phyloP scores from a whole-genome alignment of 2,797 vertebrate species.

The Lophius americanus region DNA sequence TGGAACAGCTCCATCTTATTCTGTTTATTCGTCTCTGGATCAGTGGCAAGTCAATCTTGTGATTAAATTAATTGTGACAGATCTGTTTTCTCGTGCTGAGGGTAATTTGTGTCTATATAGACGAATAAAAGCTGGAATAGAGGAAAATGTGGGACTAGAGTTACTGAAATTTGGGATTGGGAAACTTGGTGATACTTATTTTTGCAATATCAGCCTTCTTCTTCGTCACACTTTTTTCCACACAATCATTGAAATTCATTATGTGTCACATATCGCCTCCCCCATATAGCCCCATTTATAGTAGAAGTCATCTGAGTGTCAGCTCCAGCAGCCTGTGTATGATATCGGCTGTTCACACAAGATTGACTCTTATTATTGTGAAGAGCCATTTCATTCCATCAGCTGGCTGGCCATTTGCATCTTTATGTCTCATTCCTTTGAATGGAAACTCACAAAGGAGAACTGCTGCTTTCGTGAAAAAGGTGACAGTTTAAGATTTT shows the following conservation, averaged over 20 bases:
- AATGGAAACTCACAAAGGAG: constrained; percentile 31
- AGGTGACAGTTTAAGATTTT: constrained; percentile 34
- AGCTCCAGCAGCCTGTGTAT: constrained; percentile 25
- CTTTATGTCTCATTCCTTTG: constrained; percentile 53
- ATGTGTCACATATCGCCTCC: constrained; percentile 17
- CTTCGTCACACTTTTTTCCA: constrained; percentile 13
- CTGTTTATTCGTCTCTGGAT: constrained; percentile 4
- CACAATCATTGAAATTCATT: constrained; percentile 14
- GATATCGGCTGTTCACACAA: constrained; percentile 50
- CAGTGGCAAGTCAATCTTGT: constrained; percentile 6
- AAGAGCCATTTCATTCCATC: constrained; percentile 47
- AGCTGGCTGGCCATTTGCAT: constrained; percentile 44
- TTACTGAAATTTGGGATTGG: not conserved
- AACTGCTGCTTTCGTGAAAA: constrained; percentile 20
- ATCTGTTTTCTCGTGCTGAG: constrained; percentile 4
- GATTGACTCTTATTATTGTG: constrained; percentile 51
- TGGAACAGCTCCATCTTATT: not conserved
- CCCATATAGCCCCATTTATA: constrained; percentile 3
- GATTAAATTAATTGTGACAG: constrained; percentile 16
- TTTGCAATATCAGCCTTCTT: not conserved
- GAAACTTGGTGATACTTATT: too few relatives aligned
- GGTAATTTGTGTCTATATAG: not conserved
- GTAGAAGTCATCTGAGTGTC: constrained; percentile 24
- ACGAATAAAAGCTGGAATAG: not conserved
- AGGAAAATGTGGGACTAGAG: not conserved